phyloP scores from a whole-genome alignment of 2,113 vertebrate genomes.

The Fregata magnificens region DNA sequence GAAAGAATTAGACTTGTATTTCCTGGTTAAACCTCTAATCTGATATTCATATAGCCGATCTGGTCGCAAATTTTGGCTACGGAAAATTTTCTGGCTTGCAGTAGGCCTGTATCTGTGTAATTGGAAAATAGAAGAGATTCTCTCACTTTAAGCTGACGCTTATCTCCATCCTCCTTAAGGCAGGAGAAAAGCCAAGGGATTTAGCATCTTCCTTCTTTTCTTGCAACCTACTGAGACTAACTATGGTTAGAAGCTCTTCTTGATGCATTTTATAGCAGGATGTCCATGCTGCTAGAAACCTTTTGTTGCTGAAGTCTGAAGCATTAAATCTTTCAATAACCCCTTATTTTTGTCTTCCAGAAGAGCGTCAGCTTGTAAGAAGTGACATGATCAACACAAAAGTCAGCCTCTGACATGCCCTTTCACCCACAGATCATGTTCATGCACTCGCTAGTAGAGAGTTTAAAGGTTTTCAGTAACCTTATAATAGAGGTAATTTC shows the following conservation, averaged over 20 bases:
- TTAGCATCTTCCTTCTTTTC: constrained; percentile 27
- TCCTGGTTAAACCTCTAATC: constrained; percentile 20
- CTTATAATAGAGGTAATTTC: constrained; percentile 11
- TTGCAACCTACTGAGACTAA: constrained; percentile 36
- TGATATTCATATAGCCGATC: constrained; percentile 12
- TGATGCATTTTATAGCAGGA: constrained; percentile 20
- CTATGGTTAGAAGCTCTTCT: constrained; percentile 28
- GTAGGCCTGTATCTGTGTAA: constrained; percentile 19
- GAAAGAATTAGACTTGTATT: constrained; percentile 12
- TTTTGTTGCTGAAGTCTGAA: constrained; percentile 13
- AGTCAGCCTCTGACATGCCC: constrained; percentile 10
- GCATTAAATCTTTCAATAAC: constrained; percentile 14
- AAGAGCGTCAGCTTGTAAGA: constrained; percentile 21
- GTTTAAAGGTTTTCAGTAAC: constrained; percentile 19
- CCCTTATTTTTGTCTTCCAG: constrained; percentile 27
- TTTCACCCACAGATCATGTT: constrained; percentile 13
- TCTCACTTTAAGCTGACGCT: constrained; percentile 37
- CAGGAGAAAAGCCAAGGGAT: constrained; percentile 36
- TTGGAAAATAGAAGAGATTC: constrained; percentile 44
- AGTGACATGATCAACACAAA: not conserved
- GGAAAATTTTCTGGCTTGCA: not conserved
- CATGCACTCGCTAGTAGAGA: not conserved
- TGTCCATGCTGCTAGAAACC: not conserved
- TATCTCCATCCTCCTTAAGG: constrained; percentile 54
- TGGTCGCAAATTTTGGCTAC: constrained; percentile 32